Evolutionary conservation across 2,888 invertebrate genomes (phyloP).

Genomic region (Adelognathus sp.): DNA sequence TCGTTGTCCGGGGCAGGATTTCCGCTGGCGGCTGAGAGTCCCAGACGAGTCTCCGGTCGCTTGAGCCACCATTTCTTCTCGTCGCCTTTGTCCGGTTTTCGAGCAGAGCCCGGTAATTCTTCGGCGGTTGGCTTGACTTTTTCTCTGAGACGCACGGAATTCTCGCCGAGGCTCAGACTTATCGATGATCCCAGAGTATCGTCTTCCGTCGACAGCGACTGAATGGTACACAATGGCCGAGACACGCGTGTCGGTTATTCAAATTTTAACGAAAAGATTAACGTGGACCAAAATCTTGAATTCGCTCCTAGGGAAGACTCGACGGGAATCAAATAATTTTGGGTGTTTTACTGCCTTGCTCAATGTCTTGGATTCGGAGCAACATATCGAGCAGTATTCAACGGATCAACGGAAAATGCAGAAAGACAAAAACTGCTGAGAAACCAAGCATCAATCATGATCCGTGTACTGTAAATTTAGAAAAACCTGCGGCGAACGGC

Average conservation of each 20-base stretch:
- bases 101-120: slow-evolving; percentile 16
- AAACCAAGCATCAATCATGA: no score
- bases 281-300: not conserved
- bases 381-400: no score
- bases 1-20: slow-evolving; percentile 55
- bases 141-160: slow-evolving; percentile 72
- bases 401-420: no score
- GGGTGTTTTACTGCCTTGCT: not conserved
- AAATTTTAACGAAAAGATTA: no score
- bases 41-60: slow-evolving; percentile 68
- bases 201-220: slow-evolving; percentile 62
- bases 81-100: slow-evolving; percentile 30
- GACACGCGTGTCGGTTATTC: no score
- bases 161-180: slow-evolving; percentile 74
- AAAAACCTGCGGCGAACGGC: no score
- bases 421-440: no score
- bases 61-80: slow-evolving; percentile 75
- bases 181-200: slow-evolving; percentile 73
- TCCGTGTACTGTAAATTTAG: no score
- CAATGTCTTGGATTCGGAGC: no score
- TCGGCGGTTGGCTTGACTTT: slow-evolving; percentile 62
- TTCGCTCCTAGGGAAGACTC: no score
- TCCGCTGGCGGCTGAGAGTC: slow-evolving; percentile 54
- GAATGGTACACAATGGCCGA: no score
- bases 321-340: not conserved